phyloP scores from a whole-genome alignment of 2,888 invertebrate species.

The Lithodes maja region DNA sequence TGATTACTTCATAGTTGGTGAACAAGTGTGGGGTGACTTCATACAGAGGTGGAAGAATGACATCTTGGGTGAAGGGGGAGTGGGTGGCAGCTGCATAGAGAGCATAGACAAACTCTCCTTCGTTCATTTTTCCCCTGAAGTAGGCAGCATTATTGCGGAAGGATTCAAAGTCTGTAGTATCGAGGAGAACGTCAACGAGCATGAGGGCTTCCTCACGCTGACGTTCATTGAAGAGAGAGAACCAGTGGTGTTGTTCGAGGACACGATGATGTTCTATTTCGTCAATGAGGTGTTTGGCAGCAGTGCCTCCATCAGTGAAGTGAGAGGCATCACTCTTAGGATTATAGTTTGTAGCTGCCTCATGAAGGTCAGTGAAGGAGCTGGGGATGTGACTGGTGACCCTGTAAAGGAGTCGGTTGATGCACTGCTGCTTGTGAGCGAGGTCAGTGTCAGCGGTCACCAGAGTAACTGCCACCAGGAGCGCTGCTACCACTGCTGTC shows the following conservation, averaged over 20 bases:
- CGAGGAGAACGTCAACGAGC: slow-evolving; percentile 70
- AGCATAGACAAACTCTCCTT: slow-evolving; percentile 81
- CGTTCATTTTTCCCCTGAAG: slow-evolving; percentile 81
- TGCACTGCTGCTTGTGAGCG: slow-evolving; percentile 52
- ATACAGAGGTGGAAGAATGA: slow-evolving; percentile 81
- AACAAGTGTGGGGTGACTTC: slow-evolving; percentile 82
- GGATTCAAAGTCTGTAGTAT: slow-evolving; percentile 48
- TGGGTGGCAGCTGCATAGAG: slow-evolving; percentile 80
- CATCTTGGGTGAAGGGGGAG: slow-evolving; percentile 73
- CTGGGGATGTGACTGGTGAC: slow-evolving; percentile 38
- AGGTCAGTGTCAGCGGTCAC: slow-evolving; percentile 29
- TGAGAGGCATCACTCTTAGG: slow-evolving; percentile 79
- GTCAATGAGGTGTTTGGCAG: slow-evolving; percentile 28
- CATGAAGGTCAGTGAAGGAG: slow-evolving; percentile 26
- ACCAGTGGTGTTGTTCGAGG: slow-evolving; percentile 62
- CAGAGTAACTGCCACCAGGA: slow-evolving; percentile 28
- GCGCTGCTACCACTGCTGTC: slow-evolving; percentile 36
- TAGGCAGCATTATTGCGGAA: slow-evolving; percentile 75
- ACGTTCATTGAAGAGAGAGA: slow-evolving; percentile 71
- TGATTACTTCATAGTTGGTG: slow-evolving; percentile 80
- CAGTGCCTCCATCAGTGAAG: slow-evolving; percentile 74
- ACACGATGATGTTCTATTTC: slow-evolving; percentile 51
- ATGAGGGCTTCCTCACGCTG: slow-evolving; percentile 71
- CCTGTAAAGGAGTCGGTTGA: slow-evolving; percentile 54
- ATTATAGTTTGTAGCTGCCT: slow-evolving; percentile 76